Evolutionary conservation across 2,888 invertebrate species (phyloP).

Genomic region (Nemurella pictetii): DNA sequence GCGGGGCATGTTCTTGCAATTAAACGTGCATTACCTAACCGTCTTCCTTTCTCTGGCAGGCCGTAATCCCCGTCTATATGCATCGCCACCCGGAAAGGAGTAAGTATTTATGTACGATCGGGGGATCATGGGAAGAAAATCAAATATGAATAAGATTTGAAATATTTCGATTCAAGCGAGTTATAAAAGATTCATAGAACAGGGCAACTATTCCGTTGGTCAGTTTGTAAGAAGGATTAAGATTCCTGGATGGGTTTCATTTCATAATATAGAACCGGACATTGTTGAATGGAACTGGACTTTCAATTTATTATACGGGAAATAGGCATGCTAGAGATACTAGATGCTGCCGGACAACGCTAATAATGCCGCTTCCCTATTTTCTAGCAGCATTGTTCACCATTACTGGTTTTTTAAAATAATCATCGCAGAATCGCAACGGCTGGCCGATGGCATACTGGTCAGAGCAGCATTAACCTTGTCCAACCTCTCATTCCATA

Average conservation of each 20-base stretch:
- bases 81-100: constrained; percentile 16
- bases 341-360: background rate
- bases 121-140: constrained; percentile 23
- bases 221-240: constrained; percentile 25
- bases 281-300: constrained; percentile 16
- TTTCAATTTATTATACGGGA: constrained; percentile 27
- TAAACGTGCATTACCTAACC: background rate
- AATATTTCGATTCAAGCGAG: constrained; percentile 12
- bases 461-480: constrained; percentile 32
- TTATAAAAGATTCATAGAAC: constrained; percentile 11
- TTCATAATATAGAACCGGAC: constrained; percentile 17
- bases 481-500: constrained; percentile 31
- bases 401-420: constrained; percentile 30
- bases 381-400: constrained; percentile 26
- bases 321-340: constrained; percentile 20
- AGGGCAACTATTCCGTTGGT: constrained; percentile 21
- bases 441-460: constrained; percentile 20
- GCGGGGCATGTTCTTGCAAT: background rate
- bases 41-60: background rate
- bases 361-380: constrained; percentile 38
- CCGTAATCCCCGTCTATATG: background rate
- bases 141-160: constrained; percentile 26
- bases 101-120: background rate
- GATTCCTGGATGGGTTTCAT: constrained; percentile 29
- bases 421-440: constrained; percentile 30